Conservation (phyloP, 35 echinoderm and acorn worm genomes). For the Holothuria glaberrima region DNA sequence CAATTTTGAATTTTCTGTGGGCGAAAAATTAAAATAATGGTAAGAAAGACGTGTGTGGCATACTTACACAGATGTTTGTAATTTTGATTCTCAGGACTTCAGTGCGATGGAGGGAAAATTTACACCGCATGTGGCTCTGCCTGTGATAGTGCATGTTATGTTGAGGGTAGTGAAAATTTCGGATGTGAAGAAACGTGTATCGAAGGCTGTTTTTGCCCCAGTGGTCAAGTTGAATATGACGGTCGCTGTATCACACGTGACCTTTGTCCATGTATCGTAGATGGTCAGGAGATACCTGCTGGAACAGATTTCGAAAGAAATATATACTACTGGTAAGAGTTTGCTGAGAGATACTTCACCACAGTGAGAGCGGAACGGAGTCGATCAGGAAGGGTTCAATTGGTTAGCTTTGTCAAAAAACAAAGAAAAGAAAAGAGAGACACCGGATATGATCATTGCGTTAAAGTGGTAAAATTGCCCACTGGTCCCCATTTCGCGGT, state of each 20-base stretch:
- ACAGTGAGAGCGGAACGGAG: too few species aligned
- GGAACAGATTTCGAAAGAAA: not conserved
- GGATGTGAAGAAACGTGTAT: conserved; percentile 56
- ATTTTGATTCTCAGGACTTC: not conserved
- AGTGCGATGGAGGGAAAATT: conserved; percentile 32
- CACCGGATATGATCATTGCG: too few species aligned
- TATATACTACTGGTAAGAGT: conserved; percentile 3
- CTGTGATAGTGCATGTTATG: conserved; percentile 39
- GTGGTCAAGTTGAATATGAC: conserved; percentile 54
- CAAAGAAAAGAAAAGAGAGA: too few species aligned
- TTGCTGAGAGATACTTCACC: not conserved
- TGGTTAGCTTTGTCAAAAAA: too few species aligned
- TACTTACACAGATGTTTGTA: not conserved
- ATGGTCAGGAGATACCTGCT: not conserved
- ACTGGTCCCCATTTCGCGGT: too few species aligned
- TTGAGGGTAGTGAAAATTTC: not conserved
- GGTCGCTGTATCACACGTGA: conserved; percentile 35
- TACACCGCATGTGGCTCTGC: conserved; percentile 22
- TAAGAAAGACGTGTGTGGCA: too few species aligned
- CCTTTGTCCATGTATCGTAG: conserved; percentile 45
- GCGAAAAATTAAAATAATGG: too few species aligned
- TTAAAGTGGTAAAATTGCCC: too few species aligned
- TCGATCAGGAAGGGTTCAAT: too few species aligned
- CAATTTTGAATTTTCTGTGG: too few species aligned
- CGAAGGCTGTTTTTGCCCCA: conserved; percentile 71